Percentiles rank a stretch among this genome's conserved stretches.
Conservation (phyloP, 1,140 invertebrate species). For the Trialeurodes vaporariorum region DNA sequence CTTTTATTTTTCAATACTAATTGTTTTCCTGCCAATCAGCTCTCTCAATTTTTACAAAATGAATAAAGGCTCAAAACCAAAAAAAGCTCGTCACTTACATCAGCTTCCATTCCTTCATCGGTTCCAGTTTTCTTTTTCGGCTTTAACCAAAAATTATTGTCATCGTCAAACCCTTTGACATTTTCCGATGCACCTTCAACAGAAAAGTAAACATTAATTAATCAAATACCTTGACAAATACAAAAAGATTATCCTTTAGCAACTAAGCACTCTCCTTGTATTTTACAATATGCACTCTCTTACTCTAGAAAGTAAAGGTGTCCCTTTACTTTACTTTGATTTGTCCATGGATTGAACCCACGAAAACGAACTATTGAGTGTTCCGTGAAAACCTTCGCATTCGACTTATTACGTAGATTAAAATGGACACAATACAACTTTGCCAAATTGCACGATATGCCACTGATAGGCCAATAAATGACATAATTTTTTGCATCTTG, state of each 20-base stretch:
- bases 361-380: background rate
- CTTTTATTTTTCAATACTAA: conserved; percentile 2
- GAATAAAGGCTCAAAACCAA: too few relatives aligned
- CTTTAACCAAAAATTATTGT: conserved; percentile 55
- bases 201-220: conserved; percentile 3
- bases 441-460: too few relatives aligned
- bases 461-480: too few relatives aligned
- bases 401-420: too few relatives aligned
- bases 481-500: too few relatives aligned
- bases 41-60: conserved; percentile 15
- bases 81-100: background rate
- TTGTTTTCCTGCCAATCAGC: conserved; percentile 10
- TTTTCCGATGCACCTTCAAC: conserved; percentile 11
- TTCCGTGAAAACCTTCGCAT: too few relatives aligned
- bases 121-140: conserved; percentile 36
- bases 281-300: conserved; percentile 14
- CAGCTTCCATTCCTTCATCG: conserved; percentile 17
- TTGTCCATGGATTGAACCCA: background rate
- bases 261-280: background rate
- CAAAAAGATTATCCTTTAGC: conserved; percentile 1
- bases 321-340: background rate
- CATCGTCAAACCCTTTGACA: conserved; percentile 47
- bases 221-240: background rate
- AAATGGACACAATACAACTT: too few relatives aligned
- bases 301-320: too few relatives aligned